Conservation (phyloP, 2,113 vertebrate genomes). For the Vicugna pacos region DNA sequence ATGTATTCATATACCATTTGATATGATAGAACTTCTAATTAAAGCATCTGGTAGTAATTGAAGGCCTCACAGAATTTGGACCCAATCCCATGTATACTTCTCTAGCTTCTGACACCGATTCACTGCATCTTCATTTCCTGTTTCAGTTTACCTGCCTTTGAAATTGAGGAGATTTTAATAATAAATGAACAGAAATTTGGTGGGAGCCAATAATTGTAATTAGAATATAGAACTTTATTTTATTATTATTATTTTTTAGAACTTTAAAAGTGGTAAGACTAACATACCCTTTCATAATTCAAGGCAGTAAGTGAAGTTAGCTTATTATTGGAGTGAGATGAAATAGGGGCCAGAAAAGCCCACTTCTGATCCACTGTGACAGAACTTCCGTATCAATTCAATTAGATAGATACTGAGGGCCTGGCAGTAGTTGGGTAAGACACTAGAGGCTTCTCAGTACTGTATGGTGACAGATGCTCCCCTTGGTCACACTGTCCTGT, state of each 20-base stretch:
- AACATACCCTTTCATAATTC: background rate
- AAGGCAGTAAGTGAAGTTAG: background rate
- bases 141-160: background rate
- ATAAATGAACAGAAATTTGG: background rate
- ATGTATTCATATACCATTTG: background rate
- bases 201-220: background rate
- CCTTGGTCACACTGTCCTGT: background rate
- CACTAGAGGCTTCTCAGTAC: background rate
- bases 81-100: background rate
- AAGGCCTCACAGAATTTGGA: background rate
- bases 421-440: background rate
- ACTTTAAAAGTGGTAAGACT: slow-evolving; percentile 3
- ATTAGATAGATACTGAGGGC: background rate
- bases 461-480: background rate
- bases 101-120: background rate
- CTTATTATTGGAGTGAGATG: slow-evolving; percentile 38
- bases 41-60: background rate
- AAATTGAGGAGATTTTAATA: slow-evolving; percentile 17
- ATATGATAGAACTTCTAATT: background rate
- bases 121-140: background rate
- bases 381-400: background rate
- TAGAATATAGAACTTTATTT: slow-evolving; percentile 44
- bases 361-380: background rate
- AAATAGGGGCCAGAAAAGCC: background rate
- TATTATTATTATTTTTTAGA: background rate